A percentile compares a stretch with the other conserved stretches of the same genome.
phyloP scores from a whole-genome alignment of 2,888 invertebrate genomes.

The Drosophila barbarae region DNA sequence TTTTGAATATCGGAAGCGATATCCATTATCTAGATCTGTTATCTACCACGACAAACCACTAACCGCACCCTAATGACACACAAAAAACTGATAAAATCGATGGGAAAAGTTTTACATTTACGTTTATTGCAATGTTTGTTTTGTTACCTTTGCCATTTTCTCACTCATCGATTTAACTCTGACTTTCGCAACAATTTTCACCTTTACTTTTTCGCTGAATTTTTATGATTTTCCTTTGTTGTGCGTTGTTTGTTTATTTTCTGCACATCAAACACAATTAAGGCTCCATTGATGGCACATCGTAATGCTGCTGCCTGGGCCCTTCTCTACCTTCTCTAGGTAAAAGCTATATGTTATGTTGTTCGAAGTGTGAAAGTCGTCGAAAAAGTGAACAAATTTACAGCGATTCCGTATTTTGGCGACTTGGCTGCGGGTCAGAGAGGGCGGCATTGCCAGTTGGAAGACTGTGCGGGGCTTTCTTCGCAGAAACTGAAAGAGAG shows the following conservation, averaged over 20 bases:
- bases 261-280: conserved; percentile 45
- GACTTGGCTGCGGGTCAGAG: conserved; percentile 12
- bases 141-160: conserved; percentile 63
- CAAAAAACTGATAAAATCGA: conserved; percentile 36
- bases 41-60: conserved; percentile 15
- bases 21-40: conserved; percentile 12
- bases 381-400: conserved; percentile 33
- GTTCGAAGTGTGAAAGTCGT: conserved; percentile 53
- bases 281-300: conserved; percentile 27
- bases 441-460: conserved; percentile 37
- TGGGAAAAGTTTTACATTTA: conserved; percentile 16
- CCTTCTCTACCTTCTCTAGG: conserved; percentile 16
- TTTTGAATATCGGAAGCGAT: conserved; percentile 4
- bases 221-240: conserved; percentile 38
- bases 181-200: conserved; percentile 51
- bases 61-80: conserved; percentile 25
- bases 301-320: background rate
- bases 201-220: conserved; percentile 27
- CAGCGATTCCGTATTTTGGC: conserved; percentile 12
- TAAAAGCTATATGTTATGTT: conserved; percentile 9
- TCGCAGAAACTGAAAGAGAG: conserved; percentile 10
- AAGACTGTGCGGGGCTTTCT: conserved; percentile 28
- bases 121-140: conserved; percentile 13
- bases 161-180: conserved; percentile 26
- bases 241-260: conserved; percentile 28